Percentiles rank a stretch among this genome's conserved stretches.
Evolutionary conservation across 2,888 invertebrate genomes (phyloP).

Genomic region (Caenorhabditis sulstoni): DNA sequence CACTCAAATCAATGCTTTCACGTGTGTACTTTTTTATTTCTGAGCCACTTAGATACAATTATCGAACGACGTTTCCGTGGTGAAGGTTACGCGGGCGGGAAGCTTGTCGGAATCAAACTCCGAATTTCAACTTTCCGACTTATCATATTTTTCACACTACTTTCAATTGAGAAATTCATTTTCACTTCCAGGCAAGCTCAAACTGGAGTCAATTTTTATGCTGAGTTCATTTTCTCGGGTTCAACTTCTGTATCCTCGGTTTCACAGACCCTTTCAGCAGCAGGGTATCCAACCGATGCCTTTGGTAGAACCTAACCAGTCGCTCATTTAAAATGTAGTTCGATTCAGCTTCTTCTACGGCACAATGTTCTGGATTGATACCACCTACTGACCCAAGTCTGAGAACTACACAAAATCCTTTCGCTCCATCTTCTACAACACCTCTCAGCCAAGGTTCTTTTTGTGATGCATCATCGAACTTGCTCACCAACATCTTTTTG

Average conservation of each 20-base stretch:
- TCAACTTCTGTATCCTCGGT: conserved; percentile 11
- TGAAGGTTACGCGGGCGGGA: no score
- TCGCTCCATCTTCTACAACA: conserved; percentile 4
- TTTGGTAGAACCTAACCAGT: conserved; percentile 13
- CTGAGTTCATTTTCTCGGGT: conserved; percentile 33
- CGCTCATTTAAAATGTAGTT: not conserved
- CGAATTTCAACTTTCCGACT: no score
- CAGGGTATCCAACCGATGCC: conserved; percentile 34
- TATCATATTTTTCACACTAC: no score
- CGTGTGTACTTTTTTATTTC: conserved; percentile 37
- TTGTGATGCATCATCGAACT: conserved; percentile 30
- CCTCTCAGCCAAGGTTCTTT: conserved; percentile 19
- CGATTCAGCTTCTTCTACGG: conserved; percentile 35
- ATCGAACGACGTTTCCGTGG: no score
- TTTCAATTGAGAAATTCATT: no score
- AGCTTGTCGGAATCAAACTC: no score
- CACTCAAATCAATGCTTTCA: conserved; percentile 45
- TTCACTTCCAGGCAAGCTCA: conserved; percentile 37
- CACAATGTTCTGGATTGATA: conserved; percentile 44
- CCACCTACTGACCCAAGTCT: conserved; percentile 11
- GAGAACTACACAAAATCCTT: conserved; percentile 1
- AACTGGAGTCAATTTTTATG: conserved; percentile 52
- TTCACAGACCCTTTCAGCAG: conserved; percentile 4
- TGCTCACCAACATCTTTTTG: conserved; percentile 38
- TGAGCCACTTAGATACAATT: no score